Evolutionary conservation across 1,140 invertebrate species (phyloP).

Genomic region (Drosophila virilis): DNA sequence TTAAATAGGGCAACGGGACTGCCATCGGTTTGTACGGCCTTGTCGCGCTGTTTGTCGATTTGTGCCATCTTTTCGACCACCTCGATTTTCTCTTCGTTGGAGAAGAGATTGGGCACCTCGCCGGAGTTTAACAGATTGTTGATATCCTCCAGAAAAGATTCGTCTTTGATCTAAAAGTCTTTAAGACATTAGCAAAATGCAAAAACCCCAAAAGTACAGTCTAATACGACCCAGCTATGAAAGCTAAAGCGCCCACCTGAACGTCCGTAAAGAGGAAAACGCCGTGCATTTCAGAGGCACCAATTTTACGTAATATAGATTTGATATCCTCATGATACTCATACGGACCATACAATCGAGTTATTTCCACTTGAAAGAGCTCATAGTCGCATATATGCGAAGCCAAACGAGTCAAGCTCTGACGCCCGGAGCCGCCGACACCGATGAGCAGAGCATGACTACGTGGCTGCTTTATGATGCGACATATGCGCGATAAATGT

Average conservation of each 20-base stretch:
- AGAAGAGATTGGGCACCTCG: conserved; percentile 96
- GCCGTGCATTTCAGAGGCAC: conserved; percentile 92
- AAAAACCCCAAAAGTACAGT: conserved; percentile 7
- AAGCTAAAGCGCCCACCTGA: conserved; percentile 86
- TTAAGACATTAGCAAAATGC: conserved; percentile 35
- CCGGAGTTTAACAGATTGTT: conserved; percentile 97
- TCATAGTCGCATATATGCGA: conserved; percentile 97
- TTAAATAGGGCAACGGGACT: conserved; percentile 96
- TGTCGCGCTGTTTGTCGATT: conserved; percentile 95
- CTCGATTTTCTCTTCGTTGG: conserved; percentile 94
- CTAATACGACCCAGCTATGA: neutral
- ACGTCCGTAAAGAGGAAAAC: conserved; percentile 96
- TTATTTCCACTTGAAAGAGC: conserved; percentile 96
- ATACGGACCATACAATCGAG: conserved; percentile 91
- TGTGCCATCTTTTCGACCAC: conserved; percentile 97
- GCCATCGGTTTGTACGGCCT: conserved; percentile 95
- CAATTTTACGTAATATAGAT: conserved; percentile 91
- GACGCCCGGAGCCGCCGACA: conserved; percentile 95
- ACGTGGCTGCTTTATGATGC: conserved; percentile 95
- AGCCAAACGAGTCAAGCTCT: conserved; percentile 94
- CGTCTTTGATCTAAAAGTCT: conserved; percentile 92
- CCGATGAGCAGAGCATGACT: conserved; percentile 94
- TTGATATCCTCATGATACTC: conserved; percentile 98
- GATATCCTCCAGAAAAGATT: conserved; percentile 96
- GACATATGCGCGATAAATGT: conserved; percentile 95